These are phyloP conservation scores for Colaptes auratus DNA, from an alignment of 2,113 vertebrate genomes.

Conservation along the genomic window DNA sequence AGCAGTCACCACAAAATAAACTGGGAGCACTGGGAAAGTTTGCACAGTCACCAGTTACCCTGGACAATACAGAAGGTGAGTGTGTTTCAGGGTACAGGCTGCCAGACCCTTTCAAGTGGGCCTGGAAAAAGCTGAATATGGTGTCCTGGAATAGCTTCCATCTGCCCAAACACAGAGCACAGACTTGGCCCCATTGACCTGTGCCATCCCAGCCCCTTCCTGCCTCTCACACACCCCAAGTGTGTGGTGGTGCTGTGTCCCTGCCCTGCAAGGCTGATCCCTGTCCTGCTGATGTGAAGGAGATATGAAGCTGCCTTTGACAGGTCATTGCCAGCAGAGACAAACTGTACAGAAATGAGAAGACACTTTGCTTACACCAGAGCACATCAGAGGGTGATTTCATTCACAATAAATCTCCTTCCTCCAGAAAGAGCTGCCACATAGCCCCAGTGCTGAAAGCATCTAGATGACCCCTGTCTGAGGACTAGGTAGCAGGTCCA, in stretches of 20 bases:
- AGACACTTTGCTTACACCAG: background rate
- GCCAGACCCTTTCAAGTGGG: background rate
- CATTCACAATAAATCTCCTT: background rate
- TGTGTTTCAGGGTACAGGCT: background rate
- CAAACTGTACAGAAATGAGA: background rate
- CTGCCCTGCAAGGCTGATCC: background rate
- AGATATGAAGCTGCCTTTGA: background rate
- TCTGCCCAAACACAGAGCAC: fast-evolving
- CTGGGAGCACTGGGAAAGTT: background rate
- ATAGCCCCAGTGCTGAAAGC: background rate
- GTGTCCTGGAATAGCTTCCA: background rate
- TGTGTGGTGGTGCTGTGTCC: background rate
- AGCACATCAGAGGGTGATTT: background rate
- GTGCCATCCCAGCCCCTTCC: background rate
- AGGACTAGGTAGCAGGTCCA: background rate
- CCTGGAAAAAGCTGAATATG: background rate
- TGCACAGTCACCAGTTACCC: fast-evolving
- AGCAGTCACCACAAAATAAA: background rate
- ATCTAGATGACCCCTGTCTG: background rate
- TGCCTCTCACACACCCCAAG: fast-evolving
- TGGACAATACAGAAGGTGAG: fast-evolving
- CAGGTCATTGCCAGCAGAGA: background rate
- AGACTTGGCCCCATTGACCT: fast-evolving
- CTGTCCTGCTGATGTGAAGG: fast-evolving
- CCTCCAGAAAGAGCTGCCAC: background rate